These are phyloP conservation scores for Crossocerus cetratus DNA, from an alignment of 2,888 invertebrate species.

Conservation along the genomic window DNA sequence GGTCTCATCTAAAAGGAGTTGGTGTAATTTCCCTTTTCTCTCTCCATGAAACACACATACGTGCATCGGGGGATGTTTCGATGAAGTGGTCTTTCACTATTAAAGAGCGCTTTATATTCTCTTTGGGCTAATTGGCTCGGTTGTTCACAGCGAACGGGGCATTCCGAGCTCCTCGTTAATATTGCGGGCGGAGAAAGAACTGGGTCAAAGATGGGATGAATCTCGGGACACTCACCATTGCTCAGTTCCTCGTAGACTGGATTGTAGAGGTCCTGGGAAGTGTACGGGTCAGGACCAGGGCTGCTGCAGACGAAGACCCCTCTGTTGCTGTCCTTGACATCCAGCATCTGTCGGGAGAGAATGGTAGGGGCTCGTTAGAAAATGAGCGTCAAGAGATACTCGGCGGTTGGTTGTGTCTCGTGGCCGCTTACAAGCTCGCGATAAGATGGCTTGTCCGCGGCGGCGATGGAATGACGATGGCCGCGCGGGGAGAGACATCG, in stretches of 20 bases:
- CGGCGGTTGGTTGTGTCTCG: conserved; percentile 9
- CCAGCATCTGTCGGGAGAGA: conserved; percentile 68
- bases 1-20: conserved; percentile 65
- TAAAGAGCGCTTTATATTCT: no score
- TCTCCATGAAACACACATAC: no score
- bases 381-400: not conserved
- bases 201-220: not conserved
- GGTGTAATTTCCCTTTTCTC: conserved; percentile 34
- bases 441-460: conserved; percentile 12
- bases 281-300: conserved; percentile 83
- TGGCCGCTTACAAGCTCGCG: conserved; percentile 1
- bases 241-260: conserved; percentile 91
- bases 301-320: conserved; percentile 77
- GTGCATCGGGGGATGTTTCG: no score
- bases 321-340: conserved; percentile 70
- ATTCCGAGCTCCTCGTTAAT: no score
- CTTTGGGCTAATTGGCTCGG: no score
- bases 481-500: conserved; percentile 4
- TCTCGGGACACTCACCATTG: conserved; percentile 79
- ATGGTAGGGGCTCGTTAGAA: conserved; percentile 20
- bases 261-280: conserved; percentile 83
- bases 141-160: no score
- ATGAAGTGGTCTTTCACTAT: no score
- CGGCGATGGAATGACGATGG: conserved; percentile 12
- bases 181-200: not conserved